A percentile compares a stretch with the other conserved stretches of the same genome.
Evolutionary conservation across 2,888 invertebrate genomes (phyloP).

Genomic region (Dynastes grantii): DNA sequence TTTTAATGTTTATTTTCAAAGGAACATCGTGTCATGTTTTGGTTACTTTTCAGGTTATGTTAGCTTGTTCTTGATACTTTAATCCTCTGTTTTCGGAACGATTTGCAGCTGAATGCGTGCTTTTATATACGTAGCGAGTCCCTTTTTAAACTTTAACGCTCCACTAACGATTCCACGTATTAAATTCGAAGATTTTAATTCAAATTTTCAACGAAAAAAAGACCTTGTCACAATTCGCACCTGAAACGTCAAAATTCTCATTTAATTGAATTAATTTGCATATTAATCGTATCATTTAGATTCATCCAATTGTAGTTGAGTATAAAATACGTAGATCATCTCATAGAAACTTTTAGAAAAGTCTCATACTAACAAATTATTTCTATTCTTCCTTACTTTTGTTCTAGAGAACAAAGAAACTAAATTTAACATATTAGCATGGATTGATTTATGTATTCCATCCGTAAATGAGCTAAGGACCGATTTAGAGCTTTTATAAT

Average conservation of each 20-base stretch:
- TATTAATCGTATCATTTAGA: background rate
- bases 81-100: slow-evolving; percentile 15
- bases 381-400: slow-evolving; percentile 3
- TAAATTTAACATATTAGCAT: slow-evolving; percentile 31
- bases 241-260: slow-evolving; percentile 6
- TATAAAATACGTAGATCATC: background rate
- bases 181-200: slow-evolving; percentile 7
- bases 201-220: background rate
- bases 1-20: background rate
- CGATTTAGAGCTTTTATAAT: background rate
- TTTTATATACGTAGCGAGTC: slow-evolving; percentile 19
- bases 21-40: slow-evolving; percentile 11
- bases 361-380: background rate
- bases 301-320: background rate
- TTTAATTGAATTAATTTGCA: background rate
- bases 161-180: background rate
- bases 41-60: slow-evolving; percentile 17
- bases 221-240: background rate
- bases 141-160: background rate
- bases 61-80: slow-evolving; percentile 12
- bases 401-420: slow-evolving; percentile 42
- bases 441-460: slow-evolving; percentile 26
- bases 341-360: background rate
- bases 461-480: background rate
- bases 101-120: slow-evolving; percentile 14